Evolutionary conservation across 2,113 vertebrate genomes (phyloP).

Genomic region (Cyphomyrus plagiostoma): DNA sequence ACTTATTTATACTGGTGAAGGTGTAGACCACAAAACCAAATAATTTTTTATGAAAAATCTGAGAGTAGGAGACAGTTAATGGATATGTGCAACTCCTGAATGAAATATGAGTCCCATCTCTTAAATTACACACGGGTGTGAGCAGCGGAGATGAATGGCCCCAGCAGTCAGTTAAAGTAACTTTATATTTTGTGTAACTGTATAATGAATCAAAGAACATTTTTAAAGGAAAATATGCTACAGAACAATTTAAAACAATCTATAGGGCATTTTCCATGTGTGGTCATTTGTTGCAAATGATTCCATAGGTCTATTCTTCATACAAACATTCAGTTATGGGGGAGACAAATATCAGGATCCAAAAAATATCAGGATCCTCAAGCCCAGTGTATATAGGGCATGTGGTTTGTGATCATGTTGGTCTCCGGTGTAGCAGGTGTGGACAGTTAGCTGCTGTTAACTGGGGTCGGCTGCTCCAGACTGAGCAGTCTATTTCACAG

Average conservation of each 20-base stretch:
- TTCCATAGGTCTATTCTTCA: slow-evolving; percentile 1
- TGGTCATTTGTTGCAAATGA: background rate
- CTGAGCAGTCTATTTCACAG: background rate
- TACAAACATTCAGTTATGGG: background rate
- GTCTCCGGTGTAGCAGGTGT: background rate
- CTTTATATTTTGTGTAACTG: slow-evolving; percentile 22
- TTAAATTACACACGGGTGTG: slow-evolving; percentile 23
- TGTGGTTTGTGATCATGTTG: slow-evolving; percentile 11
- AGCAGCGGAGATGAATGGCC: slow-evolving; percentile 25
- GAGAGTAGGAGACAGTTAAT: background rate
- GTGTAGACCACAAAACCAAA: background rate
- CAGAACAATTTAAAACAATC: background rate
- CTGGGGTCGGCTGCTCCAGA: background rate
- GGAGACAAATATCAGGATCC: background rate
- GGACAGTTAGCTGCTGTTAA: background rate
- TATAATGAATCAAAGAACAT: slow-evolving; percentile 22
- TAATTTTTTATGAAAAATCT: slow-evolving; percentile 3
- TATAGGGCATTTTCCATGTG: background rate
- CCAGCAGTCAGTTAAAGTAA: slow-evolving; percentile 20
- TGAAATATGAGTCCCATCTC: slow-evolving; percentile 19
- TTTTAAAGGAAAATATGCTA: background rate
- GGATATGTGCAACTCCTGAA: background rate
- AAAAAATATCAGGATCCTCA: background rate
- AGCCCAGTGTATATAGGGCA: background rate
- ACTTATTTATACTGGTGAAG: background rate